phyloP scores from a whole-genome alignment of 1,140 invertebrate genomes.

The Tetramorium alpestre region DNA sequence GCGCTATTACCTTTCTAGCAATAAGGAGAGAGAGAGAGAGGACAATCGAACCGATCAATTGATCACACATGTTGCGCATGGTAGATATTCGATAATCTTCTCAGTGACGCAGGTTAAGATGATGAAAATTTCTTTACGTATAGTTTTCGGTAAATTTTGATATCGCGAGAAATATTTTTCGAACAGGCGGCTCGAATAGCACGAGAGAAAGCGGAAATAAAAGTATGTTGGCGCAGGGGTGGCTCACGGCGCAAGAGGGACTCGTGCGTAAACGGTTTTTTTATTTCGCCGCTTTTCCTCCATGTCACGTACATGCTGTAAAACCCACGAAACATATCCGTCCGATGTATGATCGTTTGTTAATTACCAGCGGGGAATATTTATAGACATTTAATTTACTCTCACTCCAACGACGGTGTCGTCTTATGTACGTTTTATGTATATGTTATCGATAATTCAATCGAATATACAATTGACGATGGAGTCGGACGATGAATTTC shows the following conservation, averaged over 20 bases:
- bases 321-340: constrained; percentile 21
- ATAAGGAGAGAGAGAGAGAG: background rate
- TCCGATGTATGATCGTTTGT: constrained; percentile 56
- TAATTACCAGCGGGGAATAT: constrained; percentile 47
- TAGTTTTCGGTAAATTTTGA: background rate
- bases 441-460: background rate
- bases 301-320: background rate
- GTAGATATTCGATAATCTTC: background rate
- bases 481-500: background rate
- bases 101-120: too few species aligned
- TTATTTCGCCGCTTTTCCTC: constrained; percentile 62
- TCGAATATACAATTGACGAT: background rate
- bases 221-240: background rate
- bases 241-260: constrained; percentile 35
- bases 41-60: background rate
- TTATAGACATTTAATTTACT: background rate
- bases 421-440: too few species aligned
- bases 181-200: background rate
- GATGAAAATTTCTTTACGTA: background rate
- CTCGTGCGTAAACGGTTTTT: constrained; percentile 67
- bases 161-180: constrained; percentile 25
- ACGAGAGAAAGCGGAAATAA: background rate
- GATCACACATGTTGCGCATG: background rate
- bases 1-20: background rate
- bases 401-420: background rate